Percentiles rank a stretch among this genome's conserved stretches.
These are phyloP conservation scores for Hycleus cichorii DNA, from an alignment of 1,140 invertebrate species.

Conservation along the genomic window DNA sequence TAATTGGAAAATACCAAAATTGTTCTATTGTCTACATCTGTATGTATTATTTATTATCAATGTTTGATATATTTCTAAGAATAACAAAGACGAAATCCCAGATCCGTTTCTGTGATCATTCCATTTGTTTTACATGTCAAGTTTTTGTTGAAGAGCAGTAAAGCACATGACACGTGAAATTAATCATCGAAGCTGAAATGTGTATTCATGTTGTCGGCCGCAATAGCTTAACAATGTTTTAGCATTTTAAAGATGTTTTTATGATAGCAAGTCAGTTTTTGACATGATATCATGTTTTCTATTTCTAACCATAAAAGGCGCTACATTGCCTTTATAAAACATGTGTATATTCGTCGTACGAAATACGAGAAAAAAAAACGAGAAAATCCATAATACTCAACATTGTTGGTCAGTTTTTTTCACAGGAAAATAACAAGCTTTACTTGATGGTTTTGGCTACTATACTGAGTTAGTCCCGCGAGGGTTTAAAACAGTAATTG, in stretches of 20 bases:
- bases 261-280: background rate
- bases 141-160: too few relatives aligned
- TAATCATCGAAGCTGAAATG: constrained; percentile 10
- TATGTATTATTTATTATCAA: too few relatives aligned
- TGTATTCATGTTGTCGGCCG: background rate
- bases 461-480: constrained; percentile 7
- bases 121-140: too few relatives aligned
- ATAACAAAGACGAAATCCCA: too few relatives aligned
- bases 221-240: constrained; percentile 1
- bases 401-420: background rate
- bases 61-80: too few relatives aligned
- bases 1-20: too few relatives aligned
- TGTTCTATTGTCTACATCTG: too few relatives aligned
- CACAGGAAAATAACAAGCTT: constrained; percentile 4
- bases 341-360: constrained; percentile 8
- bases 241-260: constrained; percentile 6
- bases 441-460: constrained; percentile 9
- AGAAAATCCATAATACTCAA: too few relatives aligned
- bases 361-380: background rate
- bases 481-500: constrained; percentile 26
- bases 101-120: too few relatives aligned
- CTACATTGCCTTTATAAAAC: too few relatives aligned
- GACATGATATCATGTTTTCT: background rate
- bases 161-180: background rate
- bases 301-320: background rate